Percentiles rank a stretch among this genome's conserved stretches.
These are phyloP conservation scores for Hydrophis major DNA, from an alignment of 2,797 vertebrate species.

Conservation along the genomic window DNA sequence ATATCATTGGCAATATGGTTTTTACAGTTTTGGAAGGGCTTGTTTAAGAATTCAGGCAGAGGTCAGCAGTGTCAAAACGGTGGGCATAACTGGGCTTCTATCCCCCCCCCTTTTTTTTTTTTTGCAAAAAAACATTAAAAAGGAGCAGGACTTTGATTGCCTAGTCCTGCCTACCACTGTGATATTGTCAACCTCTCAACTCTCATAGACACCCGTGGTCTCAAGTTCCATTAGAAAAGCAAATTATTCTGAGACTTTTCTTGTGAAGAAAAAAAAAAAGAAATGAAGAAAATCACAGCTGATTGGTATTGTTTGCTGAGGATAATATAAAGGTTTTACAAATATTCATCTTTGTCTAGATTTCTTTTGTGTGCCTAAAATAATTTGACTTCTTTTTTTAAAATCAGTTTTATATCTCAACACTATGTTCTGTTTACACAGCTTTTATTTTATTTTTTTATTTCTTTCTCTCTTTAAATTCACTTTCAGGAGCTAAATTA, in stretches of 20 bases:
- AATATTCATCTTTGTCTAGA: constrained; percentile 51
- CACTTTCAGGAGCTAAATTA: constrained; percentile 41
- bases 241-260: neutral
- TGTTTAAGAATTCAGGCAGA: neutral
- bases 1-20: neutral
- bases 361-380: constrained; percentile 44
- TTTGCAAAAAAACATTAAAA: neutral
- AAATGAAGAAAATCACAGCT: constrained; percentile 19
- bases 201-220: neutral
- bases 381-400: constrained; percentile 33
- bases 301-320: neutral
- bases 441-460: constrained; percentile 48
- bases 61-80: neutral
- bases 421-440: constrained; percentile 54
- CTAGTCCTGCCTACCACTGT: neutral
- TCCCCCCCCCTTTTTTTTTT: neutral
- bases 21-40: neutral
- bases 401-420: constrained; percentile 40
- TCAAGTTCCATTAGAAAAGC: neutral
- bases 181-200: neutral
- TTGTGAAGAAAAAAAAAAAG: neutral
- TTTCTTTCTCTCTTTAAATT: constrained; percentile 49
- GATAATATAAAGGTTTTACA: constrained; percentile 31
- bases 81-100: neutral
- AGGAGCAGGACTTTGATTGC: neutral